A percentile compares a stretch with the other conserved stretches of the same genome.
Conservation (phyloP, 2,113 vertebrate species). For the Thalassarche chlororhynchos region DNA sequence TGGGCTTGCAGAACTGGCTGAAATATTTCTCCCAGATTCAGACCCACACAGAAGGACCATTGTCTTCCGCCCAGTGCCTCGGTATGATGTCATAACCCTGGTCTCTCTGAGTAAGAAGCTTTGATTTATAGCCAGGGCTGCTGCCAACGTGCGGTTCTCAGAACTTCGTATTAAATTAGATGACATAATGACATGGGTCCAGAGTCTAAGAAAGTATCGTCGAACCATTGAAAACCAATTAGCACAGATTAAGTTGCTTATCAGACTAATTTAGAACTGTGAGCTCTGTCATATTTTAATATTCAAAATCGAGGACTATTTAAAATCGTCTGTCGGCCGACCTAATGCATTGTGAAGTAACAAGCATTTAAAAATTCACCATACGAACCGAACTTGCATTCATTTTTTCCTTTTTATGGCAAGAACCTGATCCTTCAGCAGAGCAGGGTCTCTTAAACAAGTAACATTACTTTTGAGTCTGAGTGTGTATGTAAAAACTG, state of each 20-base stretch:
- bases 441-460: not conserved
- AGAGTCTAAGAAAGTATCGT: not conserved
- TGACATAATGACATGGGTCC: conserved; percentile 11
- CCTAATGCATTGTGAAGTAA: not conserved
- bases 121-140: not conserved
- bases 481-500: not conserved
- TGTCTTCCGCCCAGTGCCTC: conserved; percentile 21
- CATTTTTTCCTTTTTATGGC: not conserved
- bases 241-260: not conserved
- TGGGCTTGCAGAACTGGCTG: conserved; percentile 7
- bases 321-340: not conserved
- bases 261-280: not conserved
- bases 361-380: not conserved
- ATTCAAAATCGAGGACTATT: not conserved
- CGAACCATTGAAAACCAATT: not conserved
- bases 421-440: not conserved
- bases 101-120: conserved; percentile 17
- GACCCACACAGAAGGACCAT: conserved; percentile 51
- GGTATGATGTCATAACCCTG: conserved; percentile 51
- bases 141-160: not conserved
- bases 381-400: not conserved
- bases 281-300: not conserved
- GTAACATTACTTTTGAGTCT: not conserved
- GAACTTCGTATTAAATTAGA: not conserved
- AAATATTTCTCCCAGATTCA: conserved; percentile 45